phyloP scores from a whole-genome alignment of 1,140 invertebrate species.

The Piezodorus guildinii region DNA sequence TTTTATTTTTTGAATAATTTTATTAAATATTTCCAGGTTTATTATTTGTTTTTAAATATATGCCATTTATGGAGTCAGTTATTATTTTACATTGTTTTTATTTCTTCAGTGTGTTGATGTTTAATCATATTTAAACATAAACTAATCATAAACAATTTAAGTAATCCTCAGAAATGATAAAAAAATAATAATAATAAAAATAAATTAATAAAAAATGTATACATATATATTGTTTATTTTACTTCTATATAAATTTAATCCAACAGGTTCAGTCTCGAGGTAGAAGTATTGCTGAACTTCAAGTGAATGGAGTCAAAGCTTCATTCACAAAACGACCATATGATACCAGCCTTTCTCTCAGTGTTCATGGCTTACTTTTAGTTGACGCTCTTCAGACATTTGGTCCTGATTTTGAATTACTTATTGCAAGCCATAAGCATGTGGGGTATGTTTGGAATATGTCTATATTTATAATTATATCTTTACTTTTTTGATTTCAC shows the following conservation, averaged over 20 bases:
- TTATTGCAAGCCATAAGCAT: slow-evolving; percentile 88
- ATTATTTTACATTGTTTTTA: no score
- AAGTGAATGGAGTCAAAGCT: slow-evolving; percentile 75
- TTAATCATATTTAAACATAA: no score
- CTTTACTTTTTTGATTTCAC: no score
- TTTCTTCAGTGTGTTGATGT: no score
- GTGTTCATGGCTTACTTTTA: slow-evolving; percentile 80
- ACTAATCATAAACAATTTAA: no score
- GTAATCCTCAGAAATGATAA: no score
- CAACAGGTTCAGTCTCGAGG: slow-evolving; percentile 53
- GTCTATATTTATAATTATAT: not conserved
- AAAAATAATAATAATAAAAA: no score
- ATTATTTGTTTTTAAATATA: not conserved
- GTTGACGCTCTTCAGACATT: slow-evolving; percentile 92
- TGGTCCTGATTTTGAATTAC: slow-evolving; percentile 85
- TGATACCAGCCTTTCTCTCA: slow-evolving; percentile 64
- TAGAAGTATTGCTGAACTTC: slow-evolving; percentile 75
- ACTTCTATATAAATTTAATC: no score
- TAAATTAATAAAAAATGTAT: no score
- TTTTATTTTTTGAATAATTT: no score
- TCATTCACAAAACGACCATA: slow-evolving; percentile 56
- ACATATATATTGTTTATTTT: no score
- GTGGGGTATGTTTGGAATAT: slow-evolving; percentile 51
- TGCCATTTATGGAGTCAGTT: no score
- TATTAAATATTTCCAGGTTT: not conserved